phyloP scores from a whole-genome alignment of 2,797 vertebrate genomes.

The Acrossocheilus wenchowensis region DNA sequence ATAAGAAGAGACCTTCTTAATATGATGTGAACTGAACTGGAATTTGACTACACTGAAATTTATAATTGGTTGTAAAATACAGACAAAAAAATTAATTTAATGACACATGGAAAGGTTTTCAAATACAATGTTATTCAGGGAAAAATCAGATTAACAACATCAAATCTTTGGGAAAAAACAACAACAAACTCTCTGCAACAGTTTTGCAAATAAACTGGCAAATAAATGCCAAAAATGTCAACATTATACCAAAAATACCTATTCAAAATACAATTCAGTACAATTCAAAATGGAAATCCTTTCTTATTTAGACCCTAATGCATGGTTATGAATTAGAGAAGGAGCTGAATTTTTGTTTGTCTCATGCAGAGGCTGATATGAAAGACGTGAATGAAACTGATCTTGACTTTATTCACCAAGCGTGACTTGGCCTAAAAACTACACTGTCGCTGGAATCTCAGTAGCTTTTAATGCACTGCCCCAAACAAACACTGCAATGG shows the following conservation, averaged over 20 bases:
- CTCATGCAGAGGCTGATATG: constrained; percentile 2
- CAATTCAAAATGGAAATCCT: background rate
- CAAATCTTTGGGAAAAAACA: background rate
- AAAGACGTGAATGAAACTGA: constrained; percentile 17
- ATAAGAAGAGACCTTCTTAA: background rate
- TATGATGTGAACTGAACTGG: background rate
- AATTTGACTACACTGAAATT: background rate
- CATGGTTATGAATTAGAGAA: background rate
- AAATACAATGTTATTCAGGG: background rate
- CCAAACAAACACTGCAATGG: constrained; percentile 16
- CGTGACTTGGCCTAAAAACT: constrained; percentile 27
- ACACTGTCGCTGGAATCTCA: constrained; percentile 14
- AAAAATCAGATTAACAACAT: background rate
- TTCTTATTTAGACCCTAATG: background rate
- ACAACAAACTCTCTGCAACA: background rate
- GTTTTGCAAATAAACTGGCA: background rate
- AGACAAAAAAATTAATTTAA: background rate
- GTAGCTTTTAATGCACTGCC: constrained; percentile 13
- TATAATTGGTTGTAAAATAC: background rate
- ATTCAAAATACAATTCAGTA: background rate
- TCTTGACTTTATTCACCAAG: constrained; percentile 25
- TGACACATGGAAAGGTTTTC: no score
- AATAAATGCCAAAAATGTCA: background rate
- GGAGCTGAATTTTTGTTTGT: constrained; percentile 21
- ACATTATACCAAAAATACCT: background rate